A percentile compares a stretch with the other conserved stretches of the same genome.
Evolutionary conservation across 1,140 invertebrate species (phyloP).

Genomic region (Telenomus remus): DNA sequence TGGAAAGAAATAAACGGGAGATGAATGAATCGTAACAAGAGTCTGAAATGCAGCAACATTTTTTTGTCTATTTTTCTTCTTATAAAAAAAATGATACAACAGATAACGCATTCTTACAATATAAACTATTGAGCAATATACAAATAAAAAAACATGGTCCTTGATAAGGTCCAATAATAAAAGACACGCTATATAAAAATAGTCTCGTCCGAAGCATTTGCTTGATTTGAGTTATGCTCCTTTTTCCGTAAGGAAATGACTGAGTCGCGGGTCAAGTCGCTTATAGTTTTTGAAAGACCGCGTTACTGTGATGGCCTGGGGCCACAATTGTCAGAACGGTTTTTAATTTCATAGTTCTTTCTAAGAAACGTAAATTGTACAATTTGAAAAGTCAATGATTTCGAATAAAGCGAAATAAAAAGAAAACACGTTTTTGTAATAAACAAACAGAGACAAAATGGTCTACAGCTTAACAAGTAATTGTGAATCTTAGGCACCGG

Average conservation of each 20-base stretch:
- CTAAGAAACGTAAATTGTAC: too few species aligned
- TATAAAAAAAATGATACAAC: constrained; percentile 77
- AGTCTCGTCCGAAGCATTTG: constrained; percentile 53
- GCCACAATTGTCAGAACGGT: constrained; percentile 18
- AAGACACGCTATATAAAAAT: constrained; percentile 65
- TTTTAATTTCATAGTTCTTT: too few species aligned
- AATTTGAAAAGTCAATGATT: too few species aligned
- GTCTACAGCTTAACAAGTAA: background rate
- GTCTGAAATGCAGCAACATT: constrained; percentile 74
- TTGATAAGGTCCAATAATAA: constrained; percentile 73
- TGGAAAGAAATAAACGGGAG: background rate
- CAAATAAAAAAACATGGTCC: constrained; percentile 73
- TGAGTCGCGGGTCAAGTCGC: background rate
- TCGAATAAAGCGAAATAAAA: too few species aligned
- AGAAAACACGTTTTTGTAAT: too few species aligned
- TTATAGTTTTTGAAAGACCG: too few species aligned
- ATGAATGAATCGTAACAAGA: background rate
- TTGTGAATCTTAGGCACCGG: constrained; percentile 13
- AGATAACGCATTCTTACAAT: constrained; percentile 75
- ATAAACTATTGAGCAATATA: constrained; percentile 77
- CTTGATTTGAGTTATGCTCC: constrained; percentile 30
- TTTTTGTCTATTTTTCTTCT: constrained; percentile 74
- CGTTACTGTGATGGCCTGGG: too few species aligned
- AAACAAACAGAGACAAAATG: background rate
- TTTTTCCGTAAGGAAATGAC: constrained; percentile 20